These are phyloP conservation scores for Noctilio leporinus DNA, from an alignment of 2,113 vertebrate genomes.

Conservation along the genomic window DNA sequence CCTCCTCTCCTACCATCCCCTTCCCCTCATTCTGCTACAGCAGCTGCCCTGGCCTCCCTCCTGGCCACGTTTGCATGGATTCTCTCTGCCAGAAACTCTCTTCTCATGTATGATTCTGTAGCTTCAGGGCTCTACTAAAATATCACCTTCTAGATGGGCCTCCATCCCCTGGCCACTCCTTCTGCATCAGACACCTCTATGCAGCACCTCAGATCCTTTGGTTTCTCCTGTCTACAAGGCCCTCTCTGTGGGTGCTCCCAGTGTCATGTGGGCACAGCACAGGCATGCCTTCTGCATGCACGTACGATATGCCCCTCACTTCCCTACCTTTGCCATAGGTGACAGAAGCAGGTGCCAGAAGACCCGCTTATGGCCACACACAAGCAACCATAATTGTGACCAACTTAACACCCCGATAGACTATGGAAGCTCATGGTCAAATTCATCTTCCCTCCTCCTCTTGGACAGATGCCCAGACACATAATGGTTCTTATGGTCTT, in stretches of 20 bases:
- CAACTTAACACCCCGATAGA: neutral
- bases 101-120: neutral
- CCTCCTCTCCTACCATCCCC: neutral
- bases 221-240: neutral
- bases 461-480: neutral
- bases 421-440: neutral
- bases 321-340: neutral
- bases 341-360: neutral
- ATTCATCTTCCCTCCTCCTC: neutral
- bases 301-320: neutral
- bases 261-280: neutral
- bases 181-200: neutral
- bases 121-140: neutral
- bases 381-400: neutral
- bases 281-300: neutral
- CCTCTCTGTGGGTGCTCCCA: neutral
- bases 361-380: neutral
- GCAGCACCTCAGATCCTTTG: neutral
- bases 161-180: neutral
- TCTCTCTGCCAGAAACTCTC: neutral
- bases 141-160: neutral
- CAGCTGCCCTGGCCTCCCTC: neutral
- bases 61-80: neutral
- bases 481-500: neutral
- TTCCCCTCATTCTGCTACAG: accelerated